Percentiles rank a stretch among this genome's conserved stretches.
Conservation (phyloP, 2,888 invertebrate species). For the Andrena chrysosceles region DNA sequence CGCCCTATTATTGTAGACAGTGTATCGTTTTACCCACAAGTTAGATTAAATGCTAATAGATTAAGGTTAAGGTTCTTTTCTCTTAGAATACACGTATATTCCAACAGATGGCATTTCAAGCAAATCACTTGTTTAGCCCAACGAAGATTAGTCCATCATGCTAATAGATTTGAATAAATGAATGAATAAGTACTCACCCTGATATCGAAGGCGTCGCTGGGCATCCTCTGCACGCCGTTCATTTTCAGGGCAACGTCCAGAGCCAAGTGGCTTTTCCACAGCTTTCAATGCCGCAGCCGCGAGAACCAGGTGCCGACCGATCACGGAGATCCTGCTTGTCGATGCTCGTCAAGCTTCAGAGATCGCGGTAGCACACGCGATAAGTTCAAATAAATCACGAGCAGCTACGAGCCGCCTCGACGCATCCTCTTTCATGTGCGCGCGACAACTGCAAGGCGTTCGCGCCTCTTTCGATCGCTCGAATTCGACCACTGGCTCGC, state of each 20-base stretch:
- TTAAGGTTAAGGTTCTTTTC: too few relatives aligned
- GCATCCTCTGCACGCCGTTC: conserved; percentile 78
- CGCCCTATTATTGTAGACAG: too few relatives aligned
- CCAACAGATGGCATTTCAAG: too few relatives aligned
- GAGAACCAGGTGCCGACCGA: not conserved
- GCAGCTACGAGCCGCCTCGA: conserved; percentile 27
- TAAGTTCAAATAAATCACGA: conserved; percentile 25
- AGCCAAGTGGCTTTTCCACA: conserved; percentile 18
- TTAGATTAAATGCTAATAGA: too few relatives aligned
- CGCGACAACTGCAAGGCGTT: conserved; percentile 46
- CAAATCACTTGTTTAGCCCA: too few relatives aligned
- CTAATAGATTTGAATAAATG: too few relatives aligned
- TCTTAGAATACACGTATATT: too few relatives aligned
- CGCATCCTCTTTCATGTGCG: conserved; percentile 42
- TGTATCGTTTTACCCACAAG: too few relatives aligned
- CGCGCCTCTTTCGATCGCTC: conserved; percentile 25
- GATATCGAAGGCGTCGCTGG: conserved; percentile 75
- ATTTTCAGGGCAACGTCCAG: conserved; percentile 68
- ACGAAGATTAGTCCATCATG: too few relatives aligned
- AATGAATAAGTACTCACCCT: conserved; percentile 72
- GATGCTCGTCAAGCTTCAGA: not conserved
- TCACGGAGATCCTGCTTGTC: not conserved
- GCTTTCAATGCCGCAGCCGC: not conserved
- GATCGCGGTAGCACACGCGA: conserved; percentile 25
- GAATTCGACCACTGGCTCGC: conserved; percentile 25